Conservation (phyloP, 2,113 vertebrate species). For the Ochotona princeps region DNA sequence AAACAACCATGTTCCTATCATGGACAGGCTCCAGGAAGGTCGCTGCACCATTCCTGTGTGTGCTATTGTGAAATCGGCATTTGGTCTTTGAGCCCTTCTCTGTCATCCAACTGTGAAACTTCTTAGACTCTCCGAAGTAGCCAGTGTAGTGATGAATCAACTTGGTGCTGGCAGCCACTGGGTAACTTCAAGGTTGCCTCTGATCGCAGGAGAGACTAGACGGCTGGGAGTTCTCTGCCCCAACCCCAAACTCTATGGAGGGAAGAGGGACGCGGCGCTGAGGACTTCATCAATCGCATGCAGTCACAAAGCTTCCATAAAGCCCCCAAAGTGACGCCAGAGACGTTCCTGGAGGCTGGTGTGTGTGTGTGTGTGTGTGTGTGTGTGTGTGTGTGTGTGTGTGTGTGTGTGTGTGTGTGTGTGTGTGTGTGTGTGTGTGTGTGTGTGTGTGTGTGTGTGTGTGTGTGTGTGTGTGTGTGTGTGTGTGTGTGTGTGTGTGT, state of each 20-base stretch:
- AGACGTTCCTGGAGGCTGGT: neutral
- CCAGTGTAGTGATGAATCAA: neutral
- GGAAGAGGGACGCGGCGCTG: neutral
- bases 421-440: too few species aligned
- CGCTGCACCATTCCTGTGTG: neutral
- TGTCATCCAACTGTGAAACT: neutral
- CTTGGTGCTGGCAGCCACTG: neutral
- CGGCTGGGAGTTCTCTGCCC: neutral
- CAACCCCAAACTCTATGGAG: neutral
- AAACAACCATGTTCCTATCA: neutral
- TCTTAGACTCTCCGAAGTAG: neutral
- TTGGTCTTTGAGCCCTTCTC: neutral
- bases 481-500: too few species aligned
- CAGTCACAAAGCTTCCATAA: neutral
- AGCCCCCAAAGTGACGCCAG: neutral
- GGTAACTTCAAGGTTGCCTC: neutral
- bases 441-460: too few species aligned
- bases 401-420: too few species aligned
- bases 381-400: too few species aligned
- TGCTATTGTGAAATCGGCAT: neutral
- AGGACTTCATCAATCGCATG: neutral
- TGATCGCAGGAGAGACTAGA: neutral
- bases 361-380: too few species aligned
- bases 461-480: too few species aligned
- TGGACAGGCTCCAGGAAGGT: neutral